Percentiles rank a stretch among this genome's conserved stretches.
Evolutionary conservation across 2,797 vertebrate genomes (phyloP).

Genomic region (Lemur catta): DNA sequence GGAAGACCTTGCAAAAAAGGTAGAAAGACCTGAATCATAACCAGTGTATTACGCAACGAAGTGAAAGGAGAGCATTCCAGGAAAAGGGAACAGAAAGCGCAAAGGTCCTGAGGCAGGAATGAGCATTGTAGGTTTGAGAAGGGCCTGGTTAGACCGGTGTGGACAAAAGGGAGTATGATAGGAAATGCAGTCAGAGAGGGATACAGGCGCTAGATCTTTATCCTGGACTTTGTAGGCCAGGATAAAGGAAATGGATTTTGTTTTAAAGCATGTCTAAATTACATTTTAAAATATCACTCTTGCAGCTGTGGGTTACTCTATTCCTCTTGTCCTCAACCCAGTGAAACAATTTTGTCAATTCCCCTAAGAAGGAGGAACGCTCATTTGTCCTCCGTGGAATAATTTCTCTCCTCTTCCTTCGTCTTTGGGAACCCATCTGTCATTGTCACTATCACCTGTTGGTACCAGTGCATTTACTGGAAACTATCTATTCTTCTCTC

Average conservation of each 20-base stretch:
- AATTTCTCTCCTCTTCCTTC: not conserved
- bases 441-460: not conserved
- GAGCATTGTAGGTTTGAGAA: not conserved
- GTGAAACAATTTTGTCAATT: not conserved
- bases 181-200: not conserved
- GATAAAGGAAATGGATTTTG: not conserved
- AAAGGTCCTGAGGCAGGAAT: not conserved
- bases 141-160: not conserved
- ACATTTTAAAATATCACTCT: not conserved
- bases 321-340: not conserved
- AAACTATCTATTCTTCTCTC: not conserved
- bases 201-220: not conserved
- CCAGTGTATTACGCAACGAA: not conserved
- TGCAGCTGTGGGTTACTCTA: not conserved
- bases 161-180: not conserved
- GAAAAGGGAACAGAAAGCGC: not conserved
- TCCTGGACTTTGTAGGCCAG: not conserved
- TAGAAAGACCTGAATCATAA: not conserved
- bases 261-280: not conserved
- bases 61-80: not conserved
- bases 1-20: not conserved
- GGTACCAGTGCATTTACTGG: not conserved
- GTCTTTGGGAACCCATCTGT: not conserved
- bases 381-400: not conserved
- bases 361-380: not conserved